Evolutionary conservation across 2,113 vertebrate genomes (phyloP).

Genomic region (zebrafish (Danio rerio)): GRCz12tu NC_133193.1:17254001-17254500

Average conservation of each 20-base stretch:
- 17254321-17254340: too few species aligned
- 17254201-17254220: conserved; percentile 82
- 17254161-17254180: conserved; percentile 84
- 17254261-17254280: conserved; percentile 82
- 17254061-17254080: background rate
- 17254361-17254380: too few species aligned
- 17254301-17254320: background rate
- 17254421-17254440: too few species aligned
- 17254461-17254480: too few species aligned
- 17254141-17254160: conserved; percentile 56
- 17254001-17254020: background rate
- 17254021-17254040: background rate
- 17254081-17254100: too few species aligned
- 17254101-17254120: too few species aligned
- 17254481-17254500: too few species aligned
- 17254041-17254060: background rate
- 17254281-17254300: conserved; percentile 86
- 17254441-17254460: too few species aligned
- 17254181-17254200: conserved; percentile 85
- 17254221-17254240: conserved; percentile 83
- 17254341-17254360: too few species aligned
- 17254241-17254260: conserved; percentile 76
- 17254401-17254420: too few species aligned
- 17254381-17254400: too few species aligned
- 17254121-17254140: too few species aligned